Conservation (phyloP, 2,888 invertebrate species). For the Alloscopus bannaensis region DNA sequence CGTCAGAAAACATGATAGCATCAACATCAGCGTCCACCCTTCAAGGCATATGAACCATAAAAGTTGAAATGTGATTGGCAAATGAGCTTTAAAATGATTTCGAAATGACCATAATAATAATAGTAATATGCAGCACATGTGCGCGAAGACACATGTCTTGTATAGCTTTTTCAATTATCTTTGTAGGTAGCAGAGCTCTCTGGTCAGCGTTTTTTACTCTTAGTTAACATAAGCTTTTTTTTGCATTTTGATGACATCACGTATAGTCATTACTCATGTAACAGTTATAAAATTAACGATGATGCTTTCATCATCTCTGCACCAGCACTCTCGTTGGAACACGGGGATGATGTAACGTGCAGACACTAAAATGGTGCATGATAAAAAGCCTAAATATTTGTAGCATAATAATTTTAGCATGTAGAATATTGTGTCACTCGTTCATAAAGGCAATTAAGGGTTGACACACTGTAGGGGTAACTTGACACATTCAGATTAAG, state of each 20-base stretch:
- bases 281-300: conserved; percentile 23
- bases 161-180: no score
- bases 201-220: no score
- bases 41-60: conserved; percentile 42
- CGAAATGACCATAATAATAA: conserved; percentile 21
- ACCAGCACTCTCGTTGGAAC: no score
- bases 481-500: conserved; percentile 23
- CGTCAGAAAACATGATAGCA: conserved; percentile 43
- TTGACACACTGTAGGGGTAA: conserved; percentile 28
- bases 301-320: conserved; percentile 33
- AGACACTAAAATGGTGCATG: no score
- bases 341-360: no score
- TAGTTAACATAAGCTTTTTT: no score
- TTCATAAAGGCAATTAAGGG: no score
- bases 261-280: conserved; percentile 46
- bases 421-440: no score
- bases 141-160: not conserved
- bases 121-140: not conserved
- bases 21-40: conserved; percentile 41
- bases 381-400: no score
- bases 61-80: conserved; percentile 50
- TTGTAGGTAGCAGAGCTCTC: no score
- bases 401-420: no score
- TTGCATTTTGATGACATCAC: conserved; percentile 46
- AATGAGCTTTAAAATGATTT: conserved; percentile 53